A percentile compares a stretch with the other conserved stretches of the same genome.
phyloP scores from a whole-genome alignment of 2,797 vertebrate species.

The Ctenochaetus hawaiiensis region DNA sequence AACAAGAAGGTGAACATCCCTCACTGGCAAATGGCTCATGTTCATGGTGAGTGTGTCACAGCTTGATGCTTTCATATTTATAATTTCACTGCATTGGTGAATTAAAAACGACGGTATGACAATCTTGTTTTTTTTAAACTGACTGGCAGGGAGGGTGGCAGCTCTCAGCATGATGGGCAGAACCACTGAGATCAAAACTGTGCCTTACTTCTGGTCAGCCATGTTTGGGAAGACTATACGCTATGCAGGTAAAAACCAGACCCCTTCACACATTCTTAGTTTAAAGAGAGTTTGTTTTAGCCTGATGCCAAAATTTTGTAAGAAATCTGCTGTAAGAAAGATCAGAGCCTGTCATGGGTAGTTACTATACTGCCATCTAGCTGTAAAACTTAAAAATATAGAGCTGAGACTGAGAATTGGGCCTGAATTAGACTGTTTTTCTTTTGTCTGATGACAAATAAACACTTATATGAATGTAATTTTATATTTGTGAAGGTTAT shows the following conservation, averaged over 20 bases:
- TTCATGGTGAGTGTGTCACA: constrained; percentile 88
- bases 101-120: neutral
- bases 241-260: constrained; percentile 88
- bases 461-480: neutral
- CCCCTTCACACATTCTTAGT: neutral
- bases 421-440: neutral
- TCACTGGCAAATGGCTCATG: constrained; percentile 99
- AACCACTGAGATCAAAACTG: constrained; percentile 91
- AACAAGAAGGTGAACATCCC: constrained; percentile 98
- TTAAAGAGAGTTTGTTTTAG: neutral
- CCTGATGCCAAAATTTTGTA: neutral
- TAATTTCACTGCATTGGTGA: neutral
- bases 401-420: neutral
- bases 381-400: constrained; percentile 32
- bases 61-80: neutral
- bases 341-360: neutral
- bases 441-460: constrained; percentile 1
- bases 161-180: constrained; percentile 96
- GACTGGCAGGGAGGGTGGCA: constrained; percentile 89
- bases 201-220: constrained; percentile 97
- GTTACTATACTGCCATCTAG: constrained; percentile 67
- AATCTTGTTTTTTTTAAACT: neutral
- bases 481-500: constrained; percentile 86
- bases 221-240: constrained; percentile 98
- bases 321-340: neutral